Conservation (phyloP, 2,888 invertebrate species). For the Thalpophila matura region DNA sequence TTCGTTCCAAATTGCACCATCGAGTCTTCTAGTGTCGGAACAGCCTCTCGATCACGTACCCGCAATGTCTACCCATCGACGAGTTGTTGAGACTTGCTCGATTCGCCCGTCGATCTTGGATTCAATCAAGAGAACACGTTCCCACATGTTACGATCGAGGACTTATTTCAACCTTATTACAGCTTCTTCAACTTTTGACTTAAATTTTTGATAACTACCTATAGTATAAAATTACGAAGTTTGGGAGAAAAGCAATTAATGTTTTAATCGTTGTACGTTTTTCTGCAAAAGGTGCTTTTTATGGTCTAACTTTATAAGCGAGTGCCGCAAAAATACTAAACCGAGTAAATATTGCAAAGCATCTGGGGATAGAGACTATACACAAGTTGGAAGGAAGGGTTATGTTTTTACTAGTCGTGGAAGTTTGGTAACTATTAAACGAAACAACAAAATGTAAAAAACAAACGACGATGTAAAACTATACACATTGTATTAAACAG, state of each 20-base stretch:
- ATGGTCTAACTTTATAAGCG: slow-evolving; percentile 49
- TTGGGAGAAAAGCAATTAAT: slow-evolving; percentile 43
- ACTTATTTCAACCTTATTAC: slow-evolving; percentile 35
- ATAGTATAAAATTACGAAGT: slow-evolving; percentile 40
- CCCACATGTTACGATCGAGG: slow-evolving; percentile 42
- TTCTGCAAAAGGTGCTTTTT: slow-evolving; percentile 51
- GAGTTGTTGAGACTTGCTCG: slow-evolving; percentile 65
- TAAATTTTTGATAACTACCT: slow-evolving; percentile 32
- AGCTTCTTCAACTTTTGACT: slow-evolving; percentile 15
- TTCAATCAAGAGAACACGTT: slow-evolving; percentile 65
- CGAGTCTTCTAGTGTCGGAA: slow-evolving; percentile 66
- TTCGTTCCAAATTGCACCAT: slow-evolving; percentile 74
- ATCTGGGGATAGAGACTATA: slow-evolving; percentile 23
- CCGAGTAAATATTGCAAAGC: slow-evolving; percentile 33
- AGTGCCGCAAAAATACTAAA: slow-evolving; percentile 33
- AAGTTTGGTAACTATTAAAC: slow-evolving; percentile 16
- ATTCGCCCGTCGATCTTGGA: slow-evolving; percentile 60
- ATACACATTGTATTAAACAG: slow-evolving; percentile 23
- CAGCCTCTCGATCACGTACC: slow-evolving; percentile 76
- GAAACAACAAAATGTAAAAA: slow-evolving; percentile 9
- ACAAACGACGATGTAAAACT: slow-evolving; percentile 12
- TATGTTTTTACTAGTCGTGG: slow-evolving; percentile 23
- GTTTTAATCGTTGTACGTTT: slow-evolving; percentile 51
- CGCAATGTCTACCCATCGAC: slow-evolving; percentile 68
- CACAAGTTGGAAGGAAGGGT: too few relatives aligned